Conservation (phyloP, 2,888 invertebrate genomes). For the Tetheella fluctuosa region DNA sequence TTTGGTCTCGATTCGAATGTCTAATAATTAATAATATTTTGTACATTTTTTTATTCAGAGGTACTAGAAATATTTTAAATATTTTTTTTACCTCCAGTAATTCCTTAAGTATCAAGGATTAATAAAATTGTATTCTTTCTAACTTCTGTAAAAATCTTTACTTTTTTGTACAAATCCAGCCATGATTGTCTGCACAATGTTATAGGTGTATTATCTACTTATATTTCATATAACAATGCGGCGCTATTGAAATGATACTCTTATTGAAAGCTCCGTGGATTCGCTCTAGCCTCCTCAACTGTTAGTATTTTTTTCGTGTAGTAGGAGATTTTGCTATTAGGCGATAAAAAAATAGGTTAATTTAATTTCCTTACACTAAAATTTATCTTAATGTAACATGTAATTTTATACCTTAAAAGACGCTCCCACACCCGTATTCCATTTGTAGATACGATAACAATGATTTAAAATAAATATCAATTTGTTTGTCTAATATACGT, state of each 20-base stretch:
- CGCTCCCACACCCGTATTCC: not conserved
- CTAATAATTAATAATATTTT: too few relatives aligned
- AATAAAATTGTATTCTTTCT: too few relatives aligned
- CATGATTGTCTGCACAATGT: too few relatives aligned
- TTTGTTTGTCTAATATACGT: not conserved
- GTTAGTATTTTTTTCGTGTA: not conserved
- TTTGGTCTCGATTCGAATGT: too few relatives aligned
- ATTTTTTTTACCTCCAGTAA: too few relatives aligned
- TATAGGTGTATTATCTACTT: too few relatives aligned
- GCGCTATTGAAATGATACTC: not conserved
- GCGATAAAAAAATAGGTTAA: conserved; percentile 45
- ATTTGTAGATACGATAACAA: not conserved
- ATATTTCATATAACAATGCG: not conserved
- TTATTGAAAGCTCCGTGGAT: too few relatives aligned
- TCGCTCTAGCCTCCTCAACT: not conserved
- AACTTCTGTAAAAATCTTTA: too few relatives aligned
- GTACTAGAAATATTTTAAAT: too few relatives aligned
- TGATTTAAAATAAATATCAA: not conserved
- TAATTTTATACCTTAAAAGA: not conserved
- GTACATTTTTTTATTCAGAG: too few relatives aligned
- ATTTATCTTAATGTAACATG: conserved; percentile 34
- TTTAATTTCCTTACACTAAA: conserved; percentile 38
- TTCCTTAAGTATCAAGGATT: too few relatives aligned
- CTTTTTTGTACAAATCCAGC: too few relatives aligned
- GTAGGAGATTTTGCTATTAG: not conserved